Conservation (phyloP, 2,113 vertebrate species). For the Meles meles region DNA sequence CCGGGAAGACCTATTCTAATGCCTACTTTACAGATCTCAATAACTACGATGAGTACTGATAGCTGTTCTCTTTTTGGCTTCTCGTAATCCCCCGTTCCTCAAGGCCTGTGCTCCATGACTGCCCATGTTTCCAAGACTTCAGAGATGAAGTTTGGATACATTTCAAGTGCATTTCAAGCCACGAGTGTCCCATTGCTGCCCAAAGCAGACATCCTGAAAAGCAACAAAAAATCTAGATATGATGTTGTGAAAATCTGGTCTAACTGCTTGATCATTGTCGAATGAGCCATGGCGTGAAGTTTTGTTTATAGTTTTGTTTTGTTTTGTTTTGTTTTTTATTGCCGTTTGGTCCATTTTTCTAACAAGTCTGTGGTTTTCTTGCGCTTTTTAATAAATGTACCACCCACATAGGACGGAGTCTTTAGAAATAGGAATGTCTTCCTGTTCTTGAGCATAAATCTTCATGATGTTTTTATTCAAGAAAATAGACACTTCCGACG, state of each 20-base stretch:
- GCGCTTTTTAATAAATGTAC: slow-evolving; percentile 48
- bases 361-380: slow-evolving; percentile 35
- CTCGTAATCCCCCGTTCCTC: slow-evolving; percentile 68
- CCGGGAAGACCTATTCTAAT: slow-evolving; percentile 96
- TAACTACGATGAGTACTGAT: slow-evolving; percentile 97
- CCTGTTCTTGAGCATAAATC: slow-evolving; percentile 20
- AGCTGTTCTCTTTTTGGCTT: slow-evolving; percentile 63
- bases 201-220: slow-evolving; percentile 15
- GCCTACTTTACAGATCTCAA: slow-evolving; percentile 98
- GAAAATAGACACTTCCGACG: slow-evolving; percentile 6
- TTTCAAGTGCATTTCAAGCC: slow-evolving; percentile 79
- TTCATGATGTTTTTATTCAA: slow-evolving; percentile 51
- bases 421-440: slow-evolving; percentile 6
- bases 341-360: slow-evolving; percentile 44
- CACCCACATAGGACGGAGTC: background rate
- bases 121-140: slow-evolving; percentile 74
- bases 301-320: background rate
- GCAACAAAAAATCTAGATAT: background rate
- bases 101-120: slow-evolving; percentile 74
- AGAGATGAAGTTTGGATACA: slow-evolving; percentile 70
- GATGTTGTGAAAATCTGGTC: slow-evolving; percentile 18
- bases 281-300: background rate
- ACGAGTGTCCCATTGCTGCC: slow-evolving; percentile 68
- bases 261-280: background rate
- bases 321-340: background rate